Evolutionary conservation across 1,140 invertebrate genomes (phyloP).

Genomic region (Lordiphosa collinella): DNA sequence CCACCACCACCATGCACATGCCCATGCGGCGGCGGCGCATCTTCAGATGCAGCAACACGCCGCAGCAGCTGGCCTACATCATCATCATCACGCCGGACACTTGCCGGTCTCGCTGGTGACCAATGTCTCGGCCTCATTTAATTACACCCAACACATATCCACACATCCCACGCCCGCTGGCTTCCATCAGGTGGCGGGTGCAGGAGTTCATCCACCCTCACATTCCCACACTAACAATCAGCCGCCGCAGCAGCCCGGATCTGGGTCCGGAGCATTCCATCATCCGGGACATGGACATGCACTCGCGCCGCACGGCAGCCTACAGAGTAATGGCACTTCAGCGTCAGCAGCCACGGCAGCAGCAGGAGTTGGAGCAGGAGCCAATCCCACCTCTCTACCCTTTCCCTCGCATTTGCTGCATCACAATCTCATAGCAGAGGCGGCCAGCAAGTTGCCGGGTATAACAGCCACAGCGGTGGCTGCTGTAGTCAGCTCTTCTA

Average conservation of each 20-base stretch:
- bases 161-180: constrained; percentile 50
- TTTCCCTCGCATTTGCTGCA: constrained; percentile 83
- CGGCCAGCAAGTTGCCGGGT: constrained; percentile 68
- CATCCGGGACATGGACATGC: constrained; percentile 51
- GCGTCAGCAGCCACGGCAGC: constrained; percentile 23
- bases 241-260: constrained; percentile 41
- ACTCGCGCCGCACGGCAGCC: constrained; percentile 31
- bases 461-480: constrained; percentile 62
- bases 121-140: constrained; percentile 76
- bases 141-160: constrained; percentile 79
- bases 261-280: constrained; percentile 39
- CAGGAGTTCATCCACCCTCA: constrained; percentile 23
- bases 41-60: constrained; percentile 60
- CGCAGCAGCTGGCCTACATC: constrained; percentile 54
- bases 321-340: constrained; percentile 54
- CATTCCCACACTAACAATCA: constrained; percentile 49
- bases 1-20: constrained; percentile 63
- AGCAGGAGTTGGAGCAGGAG: constrained; percentile 16
- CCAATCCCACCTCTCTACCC: constrained; percentile 79
- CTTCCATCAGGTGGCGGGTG: constrained; percentile 11
- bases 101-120: constrained; percentile 73
- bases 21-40: constrained; percentile 60
- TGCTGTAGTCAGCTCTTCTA: constrained; percentile 54
- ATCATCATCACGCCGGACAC: constrained; percentile 62
- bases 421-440: constrained; percentile 75